Conservation (phyloP, 2,888 invertebrate species). For the Rhynchonema sp. region DNA sequence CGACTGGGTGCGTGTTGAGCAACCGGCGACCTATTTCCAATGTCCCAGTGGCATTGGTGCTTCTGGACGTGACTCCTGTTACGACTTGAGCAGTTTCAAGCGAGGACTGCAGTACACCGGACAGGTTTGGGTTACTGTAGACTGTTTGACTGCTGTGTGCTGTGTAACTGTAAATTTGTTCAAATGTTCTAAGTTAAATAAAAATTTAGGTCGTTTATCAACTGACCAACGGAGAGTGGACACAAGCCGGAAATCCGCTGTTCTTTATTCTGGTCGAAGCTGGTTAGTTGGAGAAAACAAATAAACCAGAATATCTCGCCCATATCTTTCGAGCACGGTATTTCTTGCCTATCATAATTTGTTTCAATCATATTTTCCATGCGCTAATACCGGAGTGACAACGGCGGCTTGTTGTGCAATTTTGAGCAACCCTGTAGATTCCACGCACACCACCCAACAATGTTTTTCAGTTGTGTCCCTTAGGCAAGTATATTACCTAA, state of each 20-base stretch:
- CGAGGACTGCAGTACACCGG: conserved; percentile 21
- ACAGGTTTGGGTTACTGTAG: conserved; percentile 12
- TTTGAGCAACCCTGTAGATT: no score
- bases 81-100: conserved; percentile 16
- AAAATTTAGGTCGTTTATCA: conserved; percentile 19
- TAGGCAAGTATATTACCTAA: no score
- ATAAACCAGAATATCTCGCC: no score
- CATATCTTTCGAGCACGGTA: no score
- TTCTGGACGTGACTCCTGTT: conserved; percentile 18
- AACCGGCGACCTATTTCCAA: conserved; percentile 13
- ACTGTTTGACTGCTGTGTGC: background rate
- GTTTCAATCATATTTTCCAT: no score
- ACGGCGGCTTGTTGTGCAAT: no score
- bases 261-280: conserved; percentile 26
- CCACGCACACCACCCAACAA: no score
- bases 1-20: conserved; percentile 16
- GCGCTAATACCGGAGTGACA: no score
- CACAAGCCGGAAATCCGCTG: conserved; percentile 17
- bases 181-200: background rate
- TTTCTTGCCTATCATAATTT: no score
- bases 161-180: background rate
- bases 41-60: conserved; percentile 19
- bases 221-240: conserved; percentile 15
- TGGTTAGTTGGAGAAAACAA: no score
- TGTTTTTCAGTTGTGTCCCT: background rate